Conservation (phyloP, 2,113 vertebrate genomes). For the Camelus dromedarius region DNA sequence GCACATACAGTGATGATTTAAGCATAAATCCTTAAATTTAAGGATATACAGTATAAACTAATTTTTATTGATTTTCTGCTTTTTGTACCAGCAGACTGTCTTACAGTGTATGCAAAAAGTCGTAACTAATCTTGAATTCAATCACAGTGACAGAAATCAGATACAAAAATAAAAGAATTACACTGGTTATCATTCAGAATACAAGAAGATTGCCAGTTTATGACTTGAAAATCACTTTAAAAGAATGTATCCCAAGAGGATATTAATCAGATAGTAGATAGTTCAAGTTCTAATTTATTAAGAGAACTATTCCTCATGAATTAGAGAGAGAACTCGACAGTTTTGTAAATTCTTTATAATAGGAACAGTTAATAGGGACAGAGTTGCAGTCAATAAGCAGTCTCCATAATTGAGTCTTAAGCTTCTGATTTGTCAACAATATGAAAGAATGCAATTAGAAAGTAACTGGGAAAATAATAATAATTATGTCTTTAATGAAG, state of each 20-base stretch:
- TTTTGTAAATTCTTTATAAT: slow-evolving; percentile 78
- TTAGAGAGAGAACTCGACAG: slow-evolving; percentile 21
- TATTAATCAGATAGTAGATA: slow-evolving; percentile 73
- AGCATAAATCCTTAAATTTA: not conserved
- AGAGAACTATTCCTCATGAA: slow-evolving; percentile 70
- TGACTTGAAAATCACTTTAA: slow-evolving; percentile 74
- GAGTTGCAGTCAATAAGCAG: slow-evolving; percentile 62
- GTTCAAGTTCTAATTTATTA: slow-evolving; percentile 70
- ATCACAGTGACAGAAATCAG: slow-evolving; percentile 75
- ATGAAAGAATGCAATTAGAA: slow-evolving; percentile 74
- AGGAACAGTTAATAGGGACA: slow-evolving; percentile 57
- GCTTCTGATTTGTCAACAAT: slow-evolving; percentile 77
- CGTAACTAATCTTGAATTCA: slow-evolving; percentile 70
- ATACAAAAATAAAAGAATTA: slow-evolving; percentile 69
- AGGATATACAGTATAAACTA: slow-evolving; percentile 38
- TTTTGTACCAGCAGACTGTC: slow-evolving; percentile 27
- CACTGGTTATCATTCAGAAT: slow-evolving; percentile 68
- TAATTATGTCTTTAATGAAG: slow-evolving; percentile 73
- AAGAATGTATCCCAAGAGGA: slow-evolving; percentile 68
- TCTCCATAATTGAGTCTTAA: slow-evolving; percentile 79
- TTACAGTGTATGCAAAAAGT: slow-evolving; percentile 53
- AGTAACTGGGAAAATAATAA: slow-evolving; percentile 62
- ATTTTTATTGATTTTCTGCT: slow-evolving; percentile 55
- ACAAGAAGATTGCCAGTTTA: slow-evolving; percentile 71
- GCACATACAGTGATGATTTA: not conserved